Base-by-base conservation (phyloP, 2,113 vertebrate genomes). In the Paracanthobrama guichenoti region DNA sequence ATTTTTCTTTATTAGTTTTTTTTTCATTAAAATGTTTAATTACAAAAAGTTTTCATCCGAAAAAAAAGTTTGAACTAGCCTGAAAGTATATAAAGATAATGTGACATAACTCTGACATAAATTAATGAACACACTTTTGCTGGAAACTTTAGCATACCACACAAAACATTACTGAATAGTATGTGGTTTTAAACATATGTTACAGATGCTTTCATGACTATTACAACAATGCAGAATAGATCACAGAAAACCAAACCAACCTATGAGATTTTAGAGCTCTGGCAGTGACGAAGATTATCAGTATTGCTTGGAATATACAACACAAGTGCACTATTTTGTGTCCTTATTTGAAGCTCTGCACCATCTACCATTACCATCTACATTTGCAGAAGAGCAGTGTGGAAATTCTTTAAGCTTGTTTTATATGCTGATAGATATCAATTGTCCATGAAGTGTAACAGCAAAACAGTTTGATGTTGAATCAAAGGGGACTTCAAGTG, bases 401-500 rank as follows among this genome's bases (percentile, higher is more conserved):
- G 13, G n/a, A 73, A 46, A 72, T 72, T 74, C 24, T 74, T 48
- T 28, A 72, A 73, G 26, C 11, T n/a, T 20, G 14, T 53, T 80
- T 48, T 48, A 64, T 48, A 60, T 60, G 24, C 24, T 48, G 78
- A 80, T 50, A 44, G 42, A 62, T 44, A 79, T 26, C 57, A 62
- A 42, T 46, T 79, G 22, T 31, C 60, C 13, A 55, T 53, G 64
- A 81, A 81, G 26, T 53, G 20, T 35, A 69, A 69, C 26, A 71
- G 60, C 62, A 81, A 81, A 69, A 35, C 5, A 2, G 48, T 81
- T 81, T 81, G 44, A 81, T 69, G 48, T 39, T 1, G 1, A 81
- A 72, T 86, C 86, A 87, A 84, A 88, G 81, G 53, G 53, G 86
- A 1, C 28, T 39, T 71, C 31, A 3, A 24, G 46, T 22, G 44